phyloP scores from a whole-genome alignment of 2,888 invertebrate genomes.

The Zonitis immaculata region DNA sequence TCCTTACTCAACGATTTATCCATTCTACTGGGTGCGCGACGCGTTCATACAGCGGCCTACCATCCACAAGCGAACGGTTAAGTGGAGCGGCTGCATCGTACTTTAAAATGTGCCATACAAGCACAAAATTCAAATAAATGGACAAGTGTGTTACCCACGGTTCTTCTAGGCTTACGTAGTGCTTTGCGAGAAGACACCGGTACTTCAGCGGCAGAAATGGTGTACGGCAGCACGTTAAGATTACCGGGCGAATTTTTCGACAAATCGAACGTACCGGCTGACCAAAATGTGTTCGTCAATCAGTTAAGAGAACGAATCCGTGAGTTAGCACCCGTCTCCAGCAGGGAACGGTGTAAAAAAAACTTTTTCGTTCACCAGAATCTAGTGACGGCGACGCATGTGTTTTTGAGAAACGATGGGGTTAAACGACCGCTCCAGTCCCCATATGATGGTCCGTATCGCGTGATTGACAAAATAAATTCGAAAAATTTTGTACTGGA shows the following conservation, averaged over 20 bases:
- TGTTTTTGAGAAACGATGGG: no score
- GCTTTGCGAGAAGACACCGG: constrained; percentile 32
- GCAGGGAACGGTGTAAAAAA: no score
- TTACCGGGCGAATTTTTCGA: constrained; percentile 29
- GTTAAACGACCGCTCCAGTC: no score
- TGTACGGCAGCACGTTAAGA: constrained; percentile 33
- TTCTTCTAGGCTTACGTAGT: constrained; percentile 37
- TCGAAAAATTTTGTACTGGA: no score
- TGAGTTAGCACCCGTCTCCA: no score
- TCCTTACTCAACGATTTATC: no score
- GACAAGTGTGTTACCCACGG: no score
- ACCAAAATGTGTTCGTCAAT: background rate
- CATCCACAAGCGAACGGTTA: constrained; percentile 42
- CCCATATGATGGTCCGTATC: no score
- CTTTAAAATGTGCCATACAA: constrained; percentile 33
- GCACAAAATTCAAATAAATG: no score
- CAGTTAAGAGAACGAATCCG: constrained; percentile 10
- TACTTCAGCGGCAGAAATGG: constrained; percentile 36
- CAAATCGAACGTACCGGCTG: background rate
- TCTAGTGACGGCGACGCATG: no score
- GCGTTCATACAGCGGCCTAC: constrained; percentile 22
- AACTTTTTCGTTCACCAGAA: no score
- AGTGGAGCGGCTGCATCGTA: constrained; percentile 32
- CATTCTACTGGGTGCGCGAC: constrained; percentile 3
- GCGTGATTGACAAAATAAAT: no score